A percentile compares a stretch with the other conserved stretches of the same genome.
These are phyloP conservation scores for Spodoptera litura DNA, from an alignment of 1,140 invertebrate species.

Conservation along the genomic window DNA sequence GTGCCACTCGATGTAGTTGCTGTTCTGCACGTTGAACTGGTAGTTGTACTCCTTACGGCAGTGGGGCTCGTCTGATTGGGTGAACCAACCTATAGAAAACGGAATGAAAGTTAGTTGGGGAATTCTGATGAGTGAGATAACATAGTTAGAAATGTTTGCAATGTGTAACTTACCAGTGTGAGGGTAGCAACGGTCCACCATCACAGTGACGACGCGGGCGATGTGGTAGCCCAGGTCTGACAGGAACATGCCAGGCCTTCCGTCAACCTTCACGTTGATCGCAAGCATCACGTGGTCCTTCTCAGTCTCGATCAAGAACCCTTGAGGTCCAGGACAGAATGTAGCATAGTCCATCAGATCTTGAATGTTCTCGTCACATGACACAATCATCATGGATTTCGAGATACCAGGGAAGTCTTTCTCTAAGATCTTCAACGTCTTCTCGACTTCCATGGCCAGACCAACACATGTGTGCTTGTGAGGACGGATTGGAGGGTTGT, in stretches of 20 bases:
- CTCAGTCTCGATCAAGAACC: conserved; percentile 90
- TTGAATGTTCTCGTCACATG: conserved; percentile 95
- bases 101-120: no score
- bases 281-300: conserved; percentile 96
- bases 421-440: conserved; percentile 77
- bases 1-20: conserved; percentile 93
- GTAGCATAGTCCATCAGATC: conserved; percentile 89
- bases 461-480: conserved; percentile 96
- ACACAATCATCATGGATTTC: conserved; percentile 91
- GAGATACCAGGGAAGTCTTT: conserved; percentile 87
- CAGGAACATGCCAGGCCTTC: conserved; percentile 91
- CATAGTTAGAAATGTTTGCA: no score
- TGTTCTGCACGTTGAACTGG: conserved; percentile 88
- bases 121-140: background rate
- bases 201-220: conserved; percentile 93
- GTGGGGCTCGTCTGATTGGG: conserved; percentile 91
- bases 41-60: conserved; percentile 94
- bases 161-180: conserved; percentile 89
- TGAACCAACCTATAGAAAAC: conserved; percentile 91
- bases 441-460: conserved; percentile 92
- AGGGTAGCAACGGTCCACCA: conserved; percentile 94
- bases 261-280: conserved; percentile 90
- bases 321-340: conserved; percentile 87
- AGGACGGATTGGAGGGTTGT: conserved; percentile 91
- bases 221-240: conserved; percentile 97